phyloP scores from a whole-genome alignment of 2,797 vertebrate genomes.

The Lerista edwardsae region DNA sequence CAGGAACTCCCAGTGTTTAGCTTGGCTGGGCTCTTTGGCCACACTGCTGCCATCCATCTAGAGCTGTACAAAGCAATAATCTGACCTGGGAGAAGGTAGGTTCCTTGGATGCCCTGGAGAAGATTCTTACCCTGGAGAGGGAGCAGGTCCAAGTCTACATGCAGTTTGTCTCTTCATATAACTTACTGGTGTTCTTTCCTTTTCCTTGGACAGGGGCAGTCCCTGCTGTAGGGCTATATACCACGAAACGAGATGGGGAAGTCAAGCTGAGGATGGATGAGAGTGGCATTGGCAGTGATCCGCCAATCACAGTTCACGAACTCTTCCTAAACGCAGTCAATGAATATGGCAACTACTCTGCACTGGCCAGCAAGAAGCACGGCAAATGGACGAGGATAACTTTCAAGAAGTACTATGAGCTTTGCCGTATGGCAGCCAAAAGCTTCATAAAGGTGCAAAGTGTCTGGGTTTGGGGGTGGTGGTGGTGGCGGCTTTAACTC shows the following conservation, averaged over 20 bases:
- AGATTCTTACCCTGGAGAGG: no score
- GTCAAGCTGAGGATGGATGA: constrained; percentile 85
- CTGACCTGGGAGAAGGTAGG: no score
- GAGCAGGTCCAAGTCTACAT: neutral
- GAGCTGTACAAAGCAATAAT: no score
- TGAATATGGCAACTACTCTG: constrained; percentile 76
- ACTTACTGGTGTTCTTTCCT: neutral
- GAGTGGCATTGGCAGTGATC: constrained; percentile 78
- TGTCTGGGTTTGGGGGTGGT: no score
- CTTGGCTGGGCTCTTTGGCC: no score
- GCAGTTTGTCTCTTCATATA: no score
- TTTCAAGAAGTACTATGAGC: constrained; percentile 86
- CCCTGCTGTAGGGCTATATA: constrained; percentile 77
- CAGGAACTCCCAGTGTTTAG: no score
- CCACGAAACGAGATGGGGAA: constrained; percentile 74
- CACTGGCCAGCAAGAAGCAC: constrained; percentile 84
- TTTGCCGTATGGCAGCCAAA: constrained; percentile 86
- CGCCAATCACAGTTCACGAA: constrained; percentile 83
- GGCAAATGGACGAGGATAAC: constrained; percentile 79
- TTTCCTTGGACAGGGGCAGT: constrained; percentile 10
- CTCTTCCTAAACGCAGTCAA: constrained; percentile 77
- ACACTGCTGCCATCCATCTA: no score
- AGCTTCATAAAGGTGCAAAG: constrained; percentile 88
- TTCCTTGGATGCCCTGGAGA: no score
- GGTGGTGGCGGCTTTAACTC: no score